Percentiles rank a stretch among this genome's conserved stretches.
Evolutionary conservation across 53 echinoderm and acorn worm genomes (phyloP).

Genomic region (Holothuria leucospilota): DNA sequence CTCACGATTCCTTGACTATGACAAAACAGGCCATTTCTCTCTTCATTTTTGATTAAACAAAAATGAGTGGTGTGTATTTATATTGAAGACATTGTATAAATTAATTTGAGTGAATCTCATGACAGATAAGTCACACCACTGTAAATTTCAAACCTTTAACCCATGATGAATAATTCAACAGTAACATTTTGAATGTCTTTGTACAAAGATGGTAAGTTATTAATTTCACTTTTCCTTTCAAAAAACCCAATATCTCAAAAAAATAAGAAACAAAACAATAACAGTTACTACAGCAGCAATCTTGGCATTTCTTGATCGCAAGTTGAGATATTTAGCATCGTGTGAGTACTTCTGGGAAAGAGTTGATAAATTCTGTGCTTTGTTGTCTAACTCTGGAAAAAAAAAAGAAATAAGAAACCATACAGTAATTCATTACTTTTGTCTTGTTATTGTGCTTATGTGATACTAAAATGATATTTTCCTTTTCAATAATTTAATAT

Average conservation of each 20-base stretch:
- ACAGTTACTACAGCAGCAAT: slow-evolving; percentile 86
- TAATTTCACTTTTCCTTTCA: slow-evolving; percentile 17
- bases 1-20: too few species aligned
- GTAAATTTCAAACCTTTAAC: too few species aligned
- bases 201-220: neutral
- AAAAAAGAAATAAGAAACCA: neutral
- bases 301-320: slow-evolving; percentile 95
- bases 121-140: too few species aligned
- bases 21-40: too few species aligned
- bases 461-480: too few species aligned
- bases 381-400: slow-evolving; percentile 82
- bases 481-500: too few species aligned
- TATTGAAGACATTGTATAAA: too few species aligned
- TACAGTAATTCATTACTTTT: neutral
- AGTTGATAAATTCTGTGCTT: slow-evolving; percentile 87
- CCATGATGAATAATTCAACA: neutral
- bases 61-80: too few species aligned
- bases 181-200: neutral
- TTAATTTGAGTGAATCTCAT: too few species aligned
- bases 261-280: slow-evolving; percentile 76
- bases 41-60: too few species aligned
- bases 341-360: slow-evolving; percentile 93
- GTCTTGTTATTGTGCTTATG: neutral
- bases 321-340: slow-evolving; percentile 95
- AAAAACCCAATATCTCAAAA: slow-evolving; percentile 88